Percentiles rank a stretch among this genome's conserved stretches.
Evolutionary conservation across 2,888 invertebrate species (phyloP).

Genomic region (Autographa pulchrina): DNA sequence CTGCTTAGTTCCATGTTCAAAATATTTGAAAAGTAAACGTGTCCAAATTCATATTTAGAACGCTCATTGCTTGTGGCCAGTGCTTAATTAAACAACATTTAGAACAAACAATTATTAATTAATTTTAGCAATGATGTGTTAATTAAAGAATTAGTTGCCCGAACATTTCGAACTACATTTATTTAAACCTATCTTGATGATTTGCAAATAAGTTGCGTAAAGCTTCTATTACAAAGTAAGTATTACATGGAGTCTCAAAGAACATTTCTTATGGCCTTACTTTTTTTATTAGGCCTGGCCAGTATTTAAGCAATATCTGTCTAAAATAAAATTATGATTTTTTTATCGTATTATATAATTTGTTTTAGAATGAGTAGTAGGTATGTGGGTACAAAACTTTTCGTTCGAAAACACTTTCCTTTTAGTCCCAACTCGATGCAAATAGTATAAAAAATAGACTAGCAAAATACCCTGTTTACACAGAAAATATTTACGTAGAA

Average conservation of each 20-base stretch:
- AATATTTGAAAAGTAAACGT: not conserved
- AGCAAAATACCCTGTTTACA: conserved; percentile 54
- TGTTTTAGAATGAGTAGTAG: no score
- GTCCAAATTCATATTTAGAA: not conserved
- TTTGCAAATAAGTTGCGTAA: no score
- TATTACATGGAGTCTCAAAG: no score
- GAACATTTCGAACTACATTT: not conserved
- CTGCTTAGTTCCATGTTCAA: not conserved
- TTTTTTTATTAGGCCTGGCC: no score
- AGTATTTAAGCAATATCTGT: no score
- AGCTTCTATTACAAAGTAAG: no score
- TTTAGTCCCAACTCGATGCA: conserved; percentile 29
- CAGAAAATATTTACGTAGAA: conserved; percentile 47
- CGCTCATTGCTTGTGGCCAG: not conserved
- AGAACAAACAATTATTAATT: not conserved
- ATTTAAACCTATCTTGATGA: not conserved
- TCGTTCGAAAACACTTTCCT: conserved; percentile 28
- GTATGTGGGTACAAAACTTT: conserved; percentile 13
- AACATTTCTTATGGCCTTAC: no score
- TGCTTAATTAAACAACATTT: not conserved
- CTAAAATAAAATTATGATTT: no score
- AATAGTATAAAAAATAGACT: conserved; percentile 39
- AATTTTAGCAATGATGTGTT: not conserved
- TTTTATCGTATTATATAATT: no score
- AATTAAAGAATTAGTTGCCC: not conserved